phyloP scores from a whole-genome alignment of 1,140 invertebrate species.

The Sycophila sp. region DNA sequence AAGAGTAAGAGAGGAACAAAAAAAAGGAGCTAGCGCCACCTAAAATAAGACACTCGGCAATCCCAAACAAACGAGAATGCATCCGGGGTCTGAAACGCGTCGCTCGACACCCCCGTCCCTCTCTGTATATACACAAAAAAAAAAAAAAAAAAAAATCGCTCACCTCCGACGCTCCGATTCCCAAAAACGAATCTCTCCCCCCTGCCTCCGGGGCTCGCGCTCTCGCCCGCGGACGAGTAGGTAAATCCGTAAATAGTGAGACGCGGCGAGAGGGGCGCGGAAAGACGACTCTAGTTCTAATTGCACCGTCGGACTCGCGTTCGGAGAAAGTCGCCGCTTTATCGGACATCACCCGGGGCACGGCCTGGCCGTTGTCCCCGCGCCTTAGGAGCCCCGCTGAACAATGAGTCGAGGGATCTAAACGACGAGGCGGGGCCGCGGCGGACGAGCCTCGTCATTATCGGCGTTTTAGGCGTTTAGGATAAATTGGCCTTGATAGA shows the following conservation, averaged over 20 bases:
- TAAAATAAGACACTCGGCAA: too few species aligned
- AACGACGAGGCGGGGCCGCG: conserved; percentile 4
- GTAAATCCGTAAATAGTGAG: conserved; percentile 33
- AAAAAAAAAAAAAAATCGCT: not conserved
- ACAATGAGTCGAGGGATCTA: conserved; percentile 13
- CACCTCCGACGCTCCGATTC: too few species aligned
- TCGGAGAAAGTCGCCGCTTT: conserved; percentile 24
- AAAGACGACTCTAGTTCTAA: conserved; percentile 22
- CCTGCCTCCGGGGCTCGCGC: too few species aligned
- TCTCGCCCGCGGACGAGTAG: too few species aligned
- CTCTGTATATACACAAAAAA: not conserved
- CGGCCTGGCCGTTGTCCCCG: not conserved
- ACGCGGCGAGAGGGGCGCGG: not conserved
- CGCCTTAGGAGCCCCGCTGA: not conserved
- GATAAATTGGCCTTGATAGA: conserved; percentile 27
- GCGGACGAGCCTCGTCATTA: conserved; percentile 2
- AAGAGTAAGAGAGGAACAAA: too few species aligned
- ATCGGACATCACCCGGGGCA: too few species aligned
- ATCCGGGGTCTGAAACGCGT: not conserved
- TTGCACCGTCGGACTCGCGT: conserved; percentile 1
- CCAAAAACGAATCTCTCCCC: too few species aligned
- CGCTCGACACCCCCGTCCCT: not conserved
- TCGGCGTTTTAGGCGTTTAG: not conserved
- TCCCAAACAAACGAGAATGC: too few species aligned
- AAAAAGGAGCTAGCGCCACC: too few species aligned